These are phyloP conservation scores for Malthinus flaveolus DNA, from an alignment of 2,888 invertebrate genomes.

Conservation along the genomic window DNA sequence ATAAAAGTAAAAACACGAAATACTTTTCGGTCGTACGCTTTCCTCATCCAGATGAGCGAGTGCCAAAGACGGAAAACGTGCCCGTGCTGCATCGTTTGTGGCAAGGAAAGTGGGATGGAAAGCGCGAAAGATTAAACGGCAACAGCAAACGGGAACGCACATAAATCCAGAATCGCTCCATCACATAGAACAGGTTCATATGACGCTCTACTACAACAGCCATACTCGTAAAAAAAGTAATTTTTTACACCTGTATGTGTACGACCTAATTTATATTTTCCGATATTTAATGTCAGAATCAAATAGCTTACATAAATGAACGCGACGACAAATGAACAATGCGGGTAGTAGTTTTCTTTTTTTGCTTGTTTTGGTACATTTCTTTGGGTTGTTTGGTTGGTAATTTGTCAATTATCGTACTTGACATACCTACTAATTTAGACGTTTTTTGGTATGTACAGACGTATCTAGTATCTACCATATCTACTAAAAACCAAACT, in stretches of 20 bases:
- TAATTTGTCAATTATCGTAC: no score
- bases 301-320: neutral
- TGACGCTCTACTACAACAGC: slow-evolving; percentile 15
- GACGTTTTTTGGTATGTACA: no score
- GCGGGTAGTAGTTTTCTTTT: neutral
- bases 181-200: slow-evolving; percentile 23
- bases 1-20: neutral
- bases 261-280: slow-evolving; percentile 5
- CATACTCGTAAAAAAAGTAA: slow-evolving; percentile 24
- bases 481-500: no score
- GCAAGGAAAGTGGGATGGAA: slow-evolving; percentile 27
- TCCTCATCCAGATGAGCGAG: slow-evolving; percentile 23
- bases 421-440: no score
- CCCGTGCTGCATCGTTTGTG: slow-evolving; percentile 22
- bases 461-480: no score
- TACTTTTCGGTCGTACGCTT: slow-evolving; percentile 10
- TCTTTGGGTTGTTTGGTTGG: no score
- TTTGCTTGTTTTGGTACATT: no score
- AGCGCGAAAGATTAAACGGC: slow-evolving; percentile 30
- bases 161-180: slow-evolving; percentile 29
- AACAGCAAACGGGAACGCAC: slow-evolving; percentile 27
- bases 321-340: neutral
- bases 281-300: slow-evolving; percentile 1
- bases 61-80: slow-evolving; percentile 28
- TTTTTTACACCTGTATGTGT: slow-evolving; percentile 8